Conservation (phyloP, 2,113 vertebrate genomes). For the Myotis brandtii region DNA sequence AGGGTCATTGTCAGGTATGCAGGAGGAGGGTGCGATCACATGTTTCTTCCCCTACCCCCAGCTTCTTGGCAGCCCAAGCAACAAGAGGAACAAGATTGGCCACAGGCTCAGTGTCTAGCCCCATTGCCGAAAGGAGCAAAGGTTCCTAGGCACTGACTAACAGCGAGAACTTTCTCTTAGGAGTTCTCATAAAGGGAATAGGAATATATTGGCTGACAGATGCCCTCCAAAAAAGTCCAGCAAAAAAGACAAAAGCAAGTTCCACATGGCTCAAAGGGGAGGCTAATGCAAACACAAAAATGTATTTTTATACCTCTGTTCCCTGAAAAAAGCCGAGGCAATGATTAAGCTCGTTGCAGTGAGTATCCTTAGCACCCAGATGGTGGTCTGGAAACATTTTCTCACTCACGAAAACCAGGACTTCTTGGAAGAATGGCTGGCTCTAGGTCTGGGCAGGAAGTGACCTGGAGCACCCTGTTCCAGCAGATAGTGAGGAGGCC, state of each 20-base stretch:
- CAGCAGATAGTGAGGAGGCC: conserved; percentile 3
- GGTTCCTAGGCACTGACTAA: not conserved
- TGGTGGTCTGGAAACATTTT: conserved; percentile 31
- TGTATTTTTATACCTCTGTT: conserved; percentile 1
- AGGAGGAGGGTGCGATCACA: not conserved
- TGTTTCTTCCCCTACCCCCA: too few species aligned
- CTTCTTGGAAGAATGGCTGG: conserved; percentile 32
- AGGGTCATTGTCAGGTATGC: not conserved
- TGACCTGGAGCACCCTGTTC: not conserved
- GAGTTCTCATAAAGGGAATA: not conserved
- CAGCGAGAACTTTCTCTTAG: not conserved
- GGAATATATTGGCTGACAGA: not conserved
- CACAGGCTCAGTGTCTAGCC: not conserved
- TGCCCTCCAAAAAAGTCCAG: not conserved
- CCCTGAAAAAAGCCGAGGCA: not conserved
- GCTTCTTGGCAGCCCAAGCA: not conserved
- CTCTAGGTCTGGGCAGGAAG: conserved; percentile 58
- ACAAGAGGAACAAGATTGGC: not conserved
- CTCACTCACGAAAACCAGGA: conserved; percentile 25
- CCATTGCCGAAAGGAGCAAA: not conserved
- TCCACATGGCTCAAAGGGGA: not conserved
- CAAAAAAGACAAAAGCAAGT: not conserved
- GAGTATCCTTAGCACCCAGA: not conserved
- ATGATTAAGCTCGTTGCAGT: not conserved
- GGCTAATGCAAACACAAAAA: not conserved